These are phyloP conservation scores for Heliothis subflexa DNA, from an alignment of 1,140 invertebrate genomes.

Conservation along the genomic window DNA sequence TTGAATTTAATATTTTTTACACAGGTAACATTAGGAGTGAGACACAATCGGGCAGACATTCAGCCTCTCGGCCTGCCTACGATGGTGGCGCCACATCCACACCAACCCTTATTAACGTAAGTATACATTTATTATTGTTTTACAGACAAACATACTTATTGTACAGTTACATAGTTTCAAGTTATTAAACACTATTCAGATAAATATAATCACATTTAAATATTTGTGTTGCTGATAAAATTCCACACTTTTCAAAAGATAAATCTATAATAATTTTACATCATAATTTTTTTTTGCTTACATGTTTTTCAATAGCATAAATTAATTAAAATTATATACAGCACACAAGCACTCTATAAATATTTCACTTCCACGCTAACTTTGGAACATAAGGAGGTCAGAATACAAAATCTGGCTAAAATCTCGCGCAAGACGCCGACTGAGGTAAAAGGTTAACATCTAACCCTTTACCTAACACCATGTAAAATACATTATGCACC, in stretches of 20 bases:
- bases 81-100: slow-evolving; percentile 63
- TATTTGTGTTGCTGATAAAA: no score
- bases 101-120: slow-evolving; percentile 75
- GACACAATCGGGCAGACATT: slow-evolving; percentile 82
- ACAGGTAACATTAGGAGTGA: slow-evolving; percentile 90
- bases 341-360: neutral
- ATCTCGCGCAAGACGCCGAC: slow-evolving; percentile 18
- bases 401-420: slow-evolving; percentile 15
- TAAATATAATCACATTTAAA: no score
- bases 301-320: no score
- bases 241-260: no score
- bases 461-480: neutral
- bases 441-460: slow-evolving; percentile 2
- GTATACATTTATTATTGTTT: slow-evolving; percentile 46
- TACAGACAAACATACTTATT: neutral
- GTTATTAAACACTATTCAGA: no score
- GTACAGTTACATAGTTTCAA: no score
- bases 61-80: slow-evolving; percentile 88
- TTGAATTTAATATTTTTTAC: neutral
- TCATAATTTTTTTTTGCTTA: no score
- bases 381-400: neutral
- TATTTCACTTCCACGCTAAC: slow-evolving; percentile 10
- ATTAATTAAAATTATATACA: no score
- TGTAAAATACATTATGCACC: no score
- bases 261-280: no score